Evolutionary conservation across 2,797 vertebrate species (phyloP).

Genomic region (Brachymystax lenok): DNA sequence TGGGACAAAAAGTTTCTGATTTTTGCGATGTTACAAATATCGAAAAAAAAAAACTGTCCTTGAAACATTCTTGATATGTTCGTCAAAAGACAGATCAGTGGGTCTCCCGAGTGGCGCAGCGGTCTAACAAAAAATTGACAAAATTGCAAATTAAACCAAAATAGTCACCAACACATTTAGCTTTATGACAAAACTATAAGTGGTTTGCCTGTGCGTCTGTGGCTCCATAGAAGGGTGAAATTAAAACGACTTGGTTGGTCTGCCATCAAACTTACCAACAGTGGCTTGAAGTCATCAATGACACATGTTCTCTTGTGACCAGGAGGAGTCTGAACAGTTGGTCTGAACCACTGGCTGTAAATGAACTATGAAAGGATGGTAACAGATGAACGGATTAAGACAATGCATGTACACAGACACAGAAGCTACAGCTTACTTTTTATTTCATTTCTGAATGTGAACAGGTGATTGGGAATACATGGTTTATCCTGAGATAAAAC

Average conservation of each 20-base stretch:
- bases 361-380: not conserved
- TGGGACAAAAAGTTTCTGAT: too few species aligned
- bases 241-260: not conserved
- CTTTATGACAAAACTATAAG: not conserved
- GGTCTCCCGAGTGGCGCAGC: too few species aligned
- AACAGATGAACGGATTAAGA: conserved; percentile 11
- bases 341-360: not conserved
- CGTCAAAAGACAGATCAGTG: too few species aligned
- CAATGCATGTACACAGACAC: not conserved
- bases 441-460: not conserved
- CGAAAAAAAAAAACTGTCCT: too few species aligned
- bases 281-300: not conserved
- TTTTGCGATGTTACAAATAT: too few species aligned
- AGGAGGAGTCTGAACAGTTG: conserved; percentile 8
- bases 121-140: too few species aligned
- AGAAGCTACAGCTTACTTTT: not conserved
- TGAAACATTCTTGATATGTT: too few species aligned
- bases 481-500: too few species aligned
- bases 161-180: too few species aligned
- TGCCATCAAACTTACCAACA: not conserved
- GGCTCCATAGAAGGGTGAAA: not conserved
- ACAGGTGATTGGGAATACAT: not conserved
- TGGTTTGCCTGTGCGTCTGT: not conserved
- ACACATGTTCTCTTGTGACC: not conserved
- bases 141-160: too few species aligned